Base-by-base conservation (phyloP, 2,888 invertebrate genomes). In the Candidula unifasciata region DNA sequence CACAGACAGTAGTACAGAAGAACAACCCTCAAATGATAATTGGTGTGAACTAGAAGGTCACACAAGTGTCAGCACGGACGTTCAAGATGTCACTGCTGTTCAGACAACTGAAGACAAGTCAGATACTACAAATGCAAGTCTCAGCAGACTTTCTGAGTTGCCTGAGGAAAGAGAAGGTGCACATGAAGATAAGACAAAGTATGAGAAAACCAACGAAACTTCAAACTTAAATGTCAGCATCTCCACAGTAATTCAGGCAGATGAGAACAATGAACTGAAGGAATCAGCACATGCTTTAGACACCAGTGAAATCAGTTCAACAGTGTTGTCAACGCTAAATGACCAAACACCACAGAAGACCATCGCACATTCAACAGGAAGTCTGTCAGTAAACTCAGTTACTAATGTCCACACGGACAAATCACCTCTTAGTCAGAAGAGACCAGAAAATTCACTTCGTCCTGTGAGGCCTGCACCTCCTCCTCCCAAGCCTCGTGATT, bases 381-480 rank as follows among this genome's bases (percentile, higher is more conserved):
- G 27, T n/a, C 16, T 27, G 37, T n/a, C 74, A 54, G 30, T 54
- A 74, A 74, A 74, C 37, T 0, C 60, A n/a, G 18, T 8, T 3
- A 78, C n/a, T n/a, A 78, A 24, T n/a, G 33, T 35, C 10, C 0
- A 24, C n/a, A 35, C 64, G 10, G 30, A 16, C 60, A 24, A 78
- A 60, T 37, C 35, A 3, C 16, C 27, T 8, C 37, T 44, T 8
- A 79, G 66, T 30, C 37, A 30, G 6, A 66, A 79, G 24, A 78
- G 35, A 35, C 37, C 6, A 57, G 77, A 60, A 3, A 66, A 77
- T 8, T 68, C 74, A 13, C 24, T 73, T 3, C 83, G 83, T 30
- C 83, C 83, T 21, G 79, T 73, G 30, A 33, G 83, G 5, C 83
- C 79, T 24, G 83, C 83, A 30, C 83, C 83, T 21, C 78, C 79